Evolutionary conservation across 2,888 invertebrate species (phyloP).

Genomic region (Andrena marginata): DNA sequence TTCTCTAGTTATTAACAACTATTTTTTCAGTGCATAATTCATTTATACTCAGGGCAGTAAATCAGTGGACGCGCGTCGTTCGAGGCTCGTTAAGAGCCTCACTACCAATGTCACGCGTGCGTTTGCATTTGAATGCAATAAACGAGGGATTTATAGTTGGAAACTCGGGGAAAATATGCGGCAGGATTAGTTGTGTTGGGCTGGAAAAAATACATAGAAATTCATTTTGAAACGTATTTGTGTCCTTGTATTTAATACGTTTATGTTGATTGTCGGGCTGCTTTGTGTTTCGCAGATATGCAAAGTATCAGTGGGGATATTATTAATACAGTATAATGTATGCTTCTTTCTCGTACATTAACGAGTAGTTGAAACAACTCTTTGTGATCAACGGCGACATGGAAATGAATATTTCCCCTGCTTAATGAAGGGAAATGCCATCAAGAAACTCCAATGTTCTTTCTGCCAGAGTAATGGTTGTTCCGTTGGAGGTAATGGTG

Average conservation of each 20-base stretch:
- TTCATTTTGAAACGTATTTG: background rate
- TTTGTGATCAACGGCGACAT: background rate
- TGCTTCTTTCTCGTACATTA: background rate
- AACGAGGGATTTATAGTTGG: background rate
- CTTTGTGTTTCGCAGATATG: conserved; percentile 1
- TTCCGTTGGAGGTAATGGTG: background rate
- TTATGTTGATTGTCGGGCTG: background rate
- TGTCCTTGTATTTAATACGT: background rate
- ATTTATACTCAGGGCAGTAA: background rate
- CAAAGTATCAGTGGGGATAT: background rate
- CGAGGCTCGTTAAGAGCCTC: background rate
- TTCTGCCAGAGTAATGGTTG: background rate
- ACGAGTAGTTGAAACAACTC: background rate
- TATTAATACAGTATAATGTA: background rate
- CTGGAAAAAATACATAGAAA: background rate
- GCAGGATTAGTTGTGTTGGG: background rate
- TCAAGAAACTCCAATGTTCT: background rate
- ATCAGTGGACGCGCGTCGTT: background rate
- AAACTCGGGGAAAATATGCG: background rate
- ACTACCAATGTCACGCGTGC: background rate
- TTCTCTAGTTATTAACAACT: background rate
- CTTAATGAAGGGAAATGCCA: background rate
- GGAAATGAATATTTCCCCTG: background rate
- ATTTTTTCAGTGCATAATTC: background rate
- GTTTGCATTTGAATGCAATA: conserved; percentile 4